These are phyloP conservation scores for Orycteropus afer DNA, from an alignment of 2,113 vertebrate genomes.

Conservation along the genomic window DNA sequence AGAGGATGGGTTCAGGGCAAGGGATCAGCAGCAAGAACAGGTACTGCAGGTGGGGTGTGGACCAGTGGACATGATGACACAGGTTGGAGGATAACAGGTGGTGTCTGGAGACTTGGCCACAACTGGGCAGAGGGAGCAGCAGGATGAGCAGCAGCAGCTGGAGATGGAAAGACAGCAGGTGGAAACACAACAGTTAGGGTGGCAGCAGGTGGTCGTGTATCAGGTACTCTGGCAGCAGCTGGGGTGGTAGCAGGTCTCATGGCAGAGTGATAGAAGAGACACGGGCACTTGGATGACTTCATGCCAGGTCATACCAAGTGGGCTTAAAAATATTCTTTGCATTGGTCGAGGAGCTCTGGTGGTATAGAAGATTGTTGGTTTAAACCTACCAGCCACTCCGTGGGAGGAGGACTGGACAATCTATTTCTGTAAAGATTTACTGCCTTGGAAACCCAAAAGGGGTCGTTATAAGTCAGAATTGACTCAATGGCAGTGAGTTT, in stretches of 20 bases:
- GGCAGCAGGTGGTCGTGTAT: background rate
- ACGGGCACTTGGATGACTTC: background rate
- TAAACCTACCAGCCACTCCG: too few relatives aligned
- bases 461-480: too few relatives aligned
- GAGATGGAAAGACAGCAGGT: too few relatives aligned
- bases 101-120: constrained; percentile 28
- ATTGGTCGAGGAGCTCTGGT: too few relatives aligned
- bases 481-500: too few relatives aligned
- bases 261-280: too few relatives aligned
- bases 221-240: background rate
- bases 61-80: constrained; percentile 63
- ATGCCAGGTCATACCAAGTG: background rate
- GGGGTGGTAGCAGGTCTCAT: background rate
- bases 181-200: background rate
- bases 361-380: too few relatives aligned
- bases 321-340: background rate
- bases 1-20: too few relatives aligned
- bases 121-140: background rate
- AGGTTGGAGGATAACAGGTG: constrained; percentile 46
- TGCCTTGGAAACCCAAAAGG: too few relatives aligned
- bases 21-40: constrained; percentile 2
- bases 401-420: too few relatives aligned
- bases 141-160: background rate
- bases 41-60: constrained; percentile 39
- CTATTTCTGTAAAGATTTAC: too few relatives aligned